These are phyloP conservation scores for Omphaloscelis lunosa DNA, from an alignment of 2,888 invertebrate genomes.

Conservation along the genomic window DNA sequence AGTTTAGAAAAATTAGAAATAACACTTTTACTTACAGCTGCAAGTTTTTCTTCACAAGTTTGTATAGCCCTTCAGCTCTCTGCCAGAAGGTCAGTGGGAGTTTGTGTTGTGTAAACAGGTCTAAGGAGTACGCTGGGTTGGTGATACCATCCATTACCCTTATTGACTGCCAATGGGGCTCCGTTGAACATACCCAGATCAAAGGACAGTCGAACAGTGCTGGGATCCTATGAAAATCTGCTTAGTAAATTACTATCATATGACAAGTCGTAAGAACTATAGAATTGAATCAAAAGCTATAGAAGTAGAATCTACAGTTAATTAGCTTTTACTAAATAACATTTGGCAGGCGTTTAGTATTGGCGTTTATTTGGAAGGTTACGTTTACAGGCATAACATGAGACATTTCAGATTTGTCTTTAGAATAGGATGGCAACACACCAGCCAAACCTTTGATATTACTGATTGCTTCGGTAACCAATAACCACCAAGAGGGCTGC, in stretches of 20 bases:
- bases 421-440: background rate
- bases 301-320: background rate
- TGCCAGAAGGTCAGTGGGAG: constrained; percentile 76
- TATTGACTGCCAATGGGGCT: constrained; percentile 78
- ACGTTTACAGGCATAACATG: background rate
- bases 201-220: constrained; percentile 78
- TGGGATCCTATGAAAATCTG: constrained; percentile 74
- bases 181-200: constrained; percentile 81
- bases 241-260: background rate
- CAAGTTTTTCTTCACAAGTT: constrained; percentile 68
- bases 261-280: too few species aligned
- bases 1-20: background rate
- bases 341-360: too few species aligned
- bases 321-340: background rate
- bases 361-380: background rate
- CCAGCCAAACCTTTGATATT: background rate
- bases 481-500: too few species aligned
- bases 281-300: background rate
- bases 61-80: constrained; percentile 72
- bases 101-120: constrained; percentile 71
- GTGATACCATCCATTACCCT: constrained; percentile 77
- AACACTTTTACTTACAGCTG: constrained; percentile 69
- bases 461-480: background rate
- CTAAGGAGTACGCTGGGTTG: constrained; percentile 80
- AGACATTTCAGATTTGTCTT: background rate